A percentile compares a stretch with the other conserved stretches of the same genome.
Evolutionary conservation across 2,888 invertebrate species (phyloP).

Genomic region (Melanargia galathea): DNA sequence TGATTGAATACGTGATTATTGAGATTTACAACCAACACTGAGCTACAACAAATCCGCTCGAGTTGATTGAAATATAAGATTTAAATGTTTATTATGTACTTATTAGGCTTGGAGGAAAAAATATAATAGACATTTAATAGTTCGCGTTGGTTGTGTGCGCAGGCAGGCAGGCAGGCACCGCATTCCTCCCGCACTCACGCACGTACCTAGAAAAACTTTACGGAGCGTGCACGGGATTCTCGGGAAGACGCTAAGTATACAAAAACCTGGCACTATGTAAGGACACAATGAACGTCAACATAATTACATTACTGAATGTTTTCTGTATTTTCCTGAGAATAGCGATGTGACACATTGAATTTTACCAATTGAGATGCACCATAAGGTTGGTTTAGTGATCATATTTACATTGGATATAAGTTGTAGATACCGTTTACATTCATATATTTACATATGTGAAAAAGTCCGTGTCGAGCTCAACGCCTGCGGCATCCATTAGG

Average conservation of each 20-base stretch:
- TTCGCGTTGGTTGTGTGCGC: slow-evolving; percentile 25
- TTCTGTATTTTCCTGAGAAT: slow-evolving; percentile 34
- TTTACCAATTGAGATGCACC: slow-evolving; percentile 19
- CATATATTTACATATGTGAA: background rate
- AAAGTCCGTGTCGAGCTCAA: background rate
- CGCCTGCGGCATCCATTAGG: background rate
- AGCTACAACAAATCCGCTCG: slow-evolving; percentile 13
- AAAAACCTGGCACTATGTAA: slow-evolving; percentile 39
- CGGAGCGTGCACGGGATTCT: slow-evolving; percentile 38
- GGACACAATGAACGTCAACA: slow-evolving; percentile 40
- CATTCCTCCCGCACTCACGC: slow-evolving; percentile 41
- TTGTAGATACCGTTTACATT: background rate
- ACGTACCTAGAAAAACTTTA: slow-evolving; percentile 39
- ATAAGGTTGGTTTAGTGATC: slow-evolving; percentile 7
- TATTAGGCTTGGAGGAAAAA: slow-evolving; percentile 16
- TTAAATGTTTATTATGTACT: slow-evolving; percentile 19
- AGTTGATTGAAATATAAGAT: slow-evolving; percentile 30
- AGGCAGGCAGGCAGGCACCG: slow-evolving; percentile 27
- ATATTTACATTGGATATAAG: slow-evolving; percentile 5
- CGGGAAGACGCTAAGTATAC: slow-evolving; percentile 36
- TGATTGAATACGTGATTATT: slow-evolving; percentile 46
- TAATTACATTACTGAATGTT: slow-evolving; percentile 37
- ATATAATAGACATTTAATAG: slow-evolving; percentile 19
- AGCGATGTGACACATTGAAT: slow-evolving; percentile 29
- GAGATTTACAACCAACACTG: slow-evolving; percentile 43